Evolutionary conservation across 2,888 invertebrate genomes (phyloP), one percentile per base, ranked within the genome.

Genomic region (Dendrolimus houi): DNA sequence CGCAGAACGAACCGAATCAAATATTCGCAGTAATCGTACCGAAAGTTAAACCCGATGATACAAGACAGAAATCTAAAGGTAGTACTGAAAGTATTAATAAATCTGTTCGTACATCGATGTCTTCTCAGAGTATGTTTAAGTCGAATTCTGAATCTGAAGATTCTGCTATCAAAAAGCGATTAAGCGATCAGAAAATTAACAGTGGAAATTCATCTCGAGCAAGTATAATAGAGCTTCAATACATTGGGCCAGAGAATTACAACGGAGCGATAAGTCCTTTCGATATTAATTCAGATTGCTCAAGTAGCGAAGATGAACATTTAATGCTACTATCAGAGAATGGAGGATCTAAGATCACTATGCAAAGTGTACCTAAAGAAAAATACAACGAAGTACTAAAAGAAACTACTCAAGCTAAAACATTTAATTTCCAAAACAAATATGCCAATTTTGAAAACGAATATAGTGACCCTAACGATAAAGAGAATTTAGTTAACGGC

Each of bases 1-100:
- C 74, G 0, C 68, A 71, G 53, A 77, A 65, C 1, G 83, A 83
- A 8, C 61, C 67, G 0, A 85, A 77, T 52, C 89, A 88, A 64
- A 82, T 91, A 0, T 91, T 89, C 65, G 91, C 91, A 0, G 91
- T 91, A 0, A 90, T 91, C 3, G 91, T 91, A 0, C 91, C 91
- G 0, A 91, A 90, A 68, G 78, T 81, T 0, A 86, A 81, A 65
- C 79, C 81, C 0, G 61, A 67, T 0, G 78, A 81, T 53, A 71
- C 73, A n/a, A 77, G 66, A 17, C 82, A 80, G 58, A 66, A 62
- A 0, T 62, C 70, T 2, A 73, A 70, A 41, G 83, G 77, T 0
- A 87, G 87, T 56, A 77, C 83, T 0, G 89, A 88, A 13, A 87
- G 87, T 52, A 64, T 86, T 0, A 79, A 81, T 52, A 88, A 87